phyloP scores from a whole-genome alignment of 1,140 invertebrate genomes.

The Ectropis grisescens region DNA sequence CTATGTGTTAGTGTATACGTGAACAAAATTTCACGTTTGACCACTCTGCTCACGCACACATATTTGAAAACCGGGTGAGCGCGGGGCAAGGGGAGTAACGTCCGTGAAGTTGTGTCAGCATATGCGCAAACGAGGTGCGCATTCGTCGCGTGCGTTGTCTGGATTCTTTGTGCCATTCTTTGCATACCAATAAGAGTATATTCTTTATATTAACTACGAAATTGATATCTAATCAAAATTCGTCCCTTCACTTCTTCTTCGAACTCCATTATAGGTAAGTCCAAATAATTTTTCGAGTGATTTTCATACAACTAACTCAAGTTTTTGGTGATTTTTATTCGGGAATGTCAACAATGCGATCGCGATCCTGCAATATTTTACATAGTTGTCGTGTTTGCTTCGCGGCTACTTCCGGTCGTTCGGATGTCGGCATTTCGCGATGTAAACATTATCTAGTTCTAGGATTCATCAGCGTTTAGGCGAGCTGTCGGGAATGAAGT shows the following conservation, averaged over 20 bases:
- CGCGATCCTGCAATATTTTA: constrained; percentile 84
- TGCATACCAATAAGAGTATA: constrained; percentile 91
- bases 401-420: constrained; percentile 71
- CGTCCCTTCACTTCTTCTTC: constrained; percentile 72
- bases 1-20: constrained; percentile 52
- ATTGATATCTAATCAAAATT: constrained; percentile 74
- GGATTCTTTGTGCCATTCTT: constrained; percentile 96
- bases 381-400: constrained; percentile 82
- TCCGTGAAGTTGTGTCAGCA: constrained; percentile 77
- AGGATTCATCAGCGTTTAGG: constrained; percentile 46
- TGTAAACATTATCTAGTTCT: constrained; percentile 70
- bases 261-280: constrained; percentile 78
- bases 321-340: constrained; percentile 71
- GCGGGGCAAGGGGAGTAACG: constrained; percentile 66
- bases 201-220: constrained; percentile 79
- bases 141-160: constrained; percentile 88
- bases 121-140: constrained; percentile 86
- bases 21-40: constrained; percentile 66
- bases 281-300: constrained; percentile 63
- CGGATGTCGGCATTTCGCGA: constrained; percentile 67
- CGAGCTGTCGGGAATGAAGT: constrained; percentile 55
- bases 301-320: constrained; percentile 71
- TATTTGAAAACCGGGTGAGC: constrained; percentile 41
- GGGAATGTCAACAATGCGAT: constrained; percentile 80
- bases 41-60: constrained; percentile 58